Evolutionary conservation across 2,888 invertebrate species (phyloP).

Genomic region (Hololepta plana): DNA sequence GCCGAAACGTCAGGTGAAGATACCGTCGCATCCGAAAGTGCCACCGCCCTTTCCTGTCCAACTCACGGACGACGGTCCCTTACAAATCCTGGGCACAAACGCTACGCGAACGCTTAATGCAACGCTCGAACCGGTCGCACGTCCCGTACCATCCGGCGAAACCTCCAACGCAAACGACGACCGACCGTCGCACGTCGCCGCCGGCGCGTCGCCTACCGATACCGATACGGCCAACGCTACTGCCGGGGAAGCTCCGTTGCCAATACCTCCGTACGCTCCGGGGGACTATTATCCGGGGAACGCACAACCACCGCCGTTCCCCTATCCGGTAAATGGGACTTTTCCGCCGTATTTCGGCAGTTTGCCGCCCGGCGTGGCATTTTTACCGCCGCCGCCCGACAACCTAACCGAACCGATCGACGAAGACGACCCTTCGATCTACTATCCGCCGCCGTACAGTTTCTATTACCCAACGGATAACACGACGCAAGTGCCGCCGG

Average conservation of each 20-base stretch:
- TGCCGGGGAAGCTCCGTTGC: slow-evolving; percentile 45
- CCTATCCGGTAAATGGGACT: slow-evolving; percentile 22
- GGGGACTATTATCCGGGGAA: slow-evolving; percentile 24
- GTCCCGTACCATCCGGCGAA: slow-evolving; percentile 25
- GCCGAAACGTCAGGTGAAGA: slow-evolving; percentile 66
- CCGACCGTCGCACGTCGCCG: slow-evolving; percentile 31
- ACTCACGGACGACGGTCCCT: slow-evolving; percentile 68
- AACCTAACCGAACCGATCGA: slow-evolving; percentile 51
- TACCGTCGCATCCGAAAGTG: slow-evolving; percentile 63
- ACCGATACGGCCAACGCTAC: slow-evolving; percentile 45
- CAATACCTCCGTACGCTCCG: slow-evolving; percentile 45
- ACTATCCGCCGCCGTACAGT: slow-evolving; percentile 83
- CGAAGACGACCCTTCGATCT: slow-evolving; percentile 81
- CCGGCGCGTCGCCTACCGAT: slow-evolving; percentile 32
- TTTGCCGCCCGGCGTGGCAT: slow-evolving; percentile 43
- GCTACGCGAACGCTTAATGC: slow-evolving; percentile 53
- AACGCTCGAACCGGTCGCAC: slow-evolving; percentile 32
- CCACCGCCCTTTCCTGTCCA: slow-evolving; percentile 90
- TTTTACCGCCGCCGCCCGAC: slow-evolving; percentile 30
- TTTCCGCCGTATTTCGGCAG: slow-evolving; percentile 29
- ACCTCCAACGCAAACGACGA: slow-evolving; percentile 28
- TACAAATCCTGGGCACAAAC: slow-evolving; percentile 72
- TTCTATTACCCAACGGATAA: slow-evolving; percentile 64
- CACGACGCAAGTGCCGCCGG: slow-evolving; percentile 54
- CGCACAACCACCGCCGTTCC: slow-evolving; percentile 38